These are phyloP conservation scores for Leptobrachium leishanense DNA, from an alignment of 2,113 vertebrate genomes.

Conservation along the genomic window DNA sequence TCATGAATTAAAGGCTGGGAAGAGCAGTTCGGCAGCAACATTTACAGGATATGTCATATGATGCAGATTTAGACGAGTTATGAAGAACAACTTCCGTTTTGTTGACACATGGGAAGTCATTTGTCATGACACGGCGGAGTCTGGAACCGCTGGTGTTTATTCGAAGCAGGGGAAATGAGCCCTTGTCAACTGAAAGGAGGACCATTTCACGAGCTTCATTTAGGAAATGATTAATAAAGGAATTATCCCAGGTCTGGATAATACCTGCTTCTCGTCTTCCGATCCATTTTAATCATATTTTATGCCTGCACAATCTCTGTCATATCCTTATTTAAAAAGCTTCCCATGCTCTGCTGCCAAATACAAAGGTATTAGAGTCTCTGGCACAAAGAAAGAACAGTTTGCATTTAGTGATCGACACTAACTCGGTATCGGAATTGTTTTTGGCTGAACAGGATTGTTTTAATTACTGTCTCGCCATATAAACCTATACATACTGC, in stretches of 20 bases:
- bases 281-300: constrained; percentile 52
- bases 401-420: neutral
- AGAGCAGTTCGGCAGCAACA: constrained; percentile 42
- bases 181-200: constrained; percentile 61
- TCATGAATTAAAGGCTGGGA: constrained; percentile 48
- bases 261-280: constrained; percentile 67
- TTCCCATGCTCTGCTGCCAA: constrained; percentile 42
- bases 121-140: constrained; percentile 63
- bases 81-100: constrained; percentile 61
- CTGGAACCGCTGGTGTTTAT: constrained; percentile 74
- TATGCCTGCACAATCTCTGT: constrained; percentile 57
- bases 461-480: too few relatives aligned
- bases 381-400: neutral
- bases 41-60: constrained; percentile 56
- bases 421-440: neutral
- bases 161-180: constrained; percentile 67
- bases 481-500: too few relatives aligned
- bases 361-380: neutral
- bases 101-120: constrained; percentile 69
- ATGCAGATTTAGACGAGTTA: constrained; percentile 58
- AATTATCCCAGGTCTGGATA: constrained; percentile 36
- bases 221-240: constrained; percentile 63
- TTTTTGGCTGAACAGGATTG: neutral
- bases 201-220: constrained; percentile 61
- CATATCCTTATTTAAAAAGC: constrained; percentile 62